Evolutionary conservation across 37 sponge, comb jelly and placozoan genomes (phyloP).

Genomic region (Spongilla lacustris): DNA sequence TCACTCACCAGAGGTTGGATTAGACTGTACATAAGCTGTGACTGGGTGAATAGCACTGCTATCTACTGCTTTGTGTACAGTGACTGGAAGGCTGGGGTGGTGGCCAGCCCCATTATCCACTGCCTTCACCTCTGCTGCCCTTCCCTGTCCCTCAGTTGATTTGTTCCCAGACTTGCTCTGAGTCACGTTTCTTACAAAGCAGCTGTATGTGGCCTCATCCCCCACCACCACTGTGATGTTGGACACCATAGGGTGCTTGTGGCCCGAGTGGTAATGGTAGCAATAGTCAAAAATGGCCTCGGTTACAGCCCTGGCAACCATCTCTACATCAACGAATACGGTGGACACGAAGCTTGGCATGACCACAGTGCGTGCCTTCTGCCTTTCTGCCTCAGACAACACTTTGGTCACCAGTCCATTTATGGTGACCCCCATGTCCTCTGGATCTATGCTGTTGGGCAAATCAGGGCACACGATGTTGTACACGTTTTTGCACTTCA

Average conservation of each 20-base stretch:
- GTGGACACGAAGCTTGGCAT: slow-evolving; percentile 74
- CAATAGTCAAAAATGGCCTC: slow-evolving; percentile 32
- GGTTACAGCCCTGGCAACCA: slow-evolving; percentile 25
- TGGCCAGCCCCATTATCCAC: no score
- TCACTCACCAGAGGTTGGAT: no score
- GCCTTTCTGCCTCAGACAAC: slow-evolving; percentile 29
- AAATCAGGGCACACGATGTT: slow-evolving; percentile 72
- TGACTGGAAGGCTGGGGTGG: no score
- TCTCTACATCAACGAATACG: slow-evolving; percentile 67
- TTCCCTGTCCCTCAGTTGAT: no score
- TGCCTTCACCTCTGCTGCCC: no score
- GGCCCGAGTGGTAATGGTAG: slow-evolving; percentile 8
- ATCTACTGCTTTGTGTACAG: no score
- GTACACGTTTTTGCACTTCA: slow-evolving; percentile 56
- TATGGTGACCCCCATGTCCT: neutral
- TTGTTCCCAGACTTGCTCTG: no score
- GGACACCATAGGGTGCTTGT: slow-evolving; percentile 9
- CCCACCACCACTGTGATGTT: slow-evolving; percentile 74
- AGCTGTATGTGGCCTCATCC: slow-evolving; percentile 46
- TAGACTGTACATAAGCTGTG: no score
- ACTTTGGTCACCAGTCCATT: slow-evolving; percentile 19
- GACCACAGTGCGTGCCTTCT: slow-evolving; percentile 42
- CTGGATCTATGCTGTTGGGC: neutral
- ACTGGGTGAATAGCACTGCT: no score
- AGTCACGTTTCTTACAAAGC: slow-evolving; percentile 19